Evolutionary conservation across 1,140 invertebrate genomes (phyloP), one percentile per base, ranked within the genome.

Genomic region (Catajapyx aquilonaris): DNA sequence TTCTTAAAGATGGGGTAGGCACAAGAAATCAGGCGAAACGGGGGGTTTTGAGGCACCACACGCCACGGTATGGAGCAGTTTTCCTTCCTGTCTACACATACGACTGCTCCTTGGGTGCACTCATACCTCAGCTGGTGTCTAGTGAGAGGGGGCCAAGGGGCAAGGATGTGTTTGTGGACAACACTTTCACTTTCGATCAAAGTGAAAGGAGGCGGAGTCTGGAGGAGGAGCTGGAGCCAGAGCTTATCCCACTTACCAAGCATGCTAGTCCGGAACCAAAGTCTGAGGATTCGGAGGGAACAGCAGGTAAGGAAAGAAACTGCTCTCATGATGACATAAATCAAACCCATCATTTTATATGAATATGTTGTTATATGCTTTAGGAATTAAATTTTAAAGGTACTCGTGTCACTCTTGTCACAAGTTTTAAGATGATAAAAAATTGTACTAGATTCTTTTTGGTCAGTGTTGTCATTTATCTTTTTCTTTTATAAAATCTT

Each of bases 31-130:
- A 21, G 19, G 30, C 40, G 37, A n/a, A n/a, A n/a, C n/a, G n/a
- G n/a, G n/a, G n/a, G n/a, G n/a, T n/a, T n/a, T 25, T 38, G 28
- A 28, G 45, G 35, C 35, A 49, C 41, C 22, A 43, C 38, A 20
- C 44, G 35, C 41, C 48, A 4, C 37, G 42, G 15, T 46, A 42
- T 15, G 54, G 51, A 3, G 45, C 53, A 20, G 39, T 58, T 9
- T 52, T 48, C 4, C 52, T 80, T 37, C 76, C 76, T 0, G 52
- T 79, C 35, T 79, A 74, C 45, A 61, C 76, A 2, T 79, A 75
- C 47, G 71, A 77, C 50, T 76, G 74, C 51, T 66, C 69, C 2
- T 47, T 73, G 4, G 57, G 62, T 11, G 52, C 62, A 31, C 48
- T 76, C 18, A 66, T 69, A 3, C 65, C 71, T 37, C 60, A 64